Base-by-base conservation (phyloP, 2,113 vertebrate genomes). In the Heterocephalus glaber region DNA sequence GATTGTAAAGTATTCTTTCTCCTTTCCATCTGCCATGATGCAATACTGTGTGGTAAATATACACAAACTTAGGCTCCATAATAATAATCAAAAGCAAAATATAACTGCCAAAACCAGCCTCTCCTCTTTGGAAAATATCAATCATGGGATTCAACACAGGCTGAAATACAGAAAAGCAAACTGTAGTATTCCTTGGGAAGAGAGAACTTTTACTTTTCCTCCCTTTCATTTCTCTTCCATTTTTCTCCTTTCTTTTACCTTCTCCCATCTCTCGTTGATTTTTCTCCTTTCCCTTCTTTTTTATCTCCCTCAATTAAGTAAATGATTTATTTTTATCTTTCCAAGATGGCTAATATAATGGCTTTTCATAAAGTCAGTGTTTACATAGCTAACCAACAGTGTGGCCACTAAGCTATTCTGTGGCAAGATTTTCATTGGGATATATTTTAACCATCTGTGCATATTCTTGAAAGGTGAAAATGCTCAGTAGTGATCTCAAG, bases 401-500 rank as follows among this genome's bases (percentile, higher is more conserved):
- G 79, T 86, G 91, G 95, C 89, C 94, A 95, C 95, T 96, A 97
- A 94, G 95, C 82, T 96, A 92, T 92, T 96, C 98, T 98, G 98
- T 97, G 98, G 98, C 97, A 98, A 97, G 96, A 96, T 98, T 98
- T 98, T 97, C 98, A 98, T 97, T 98, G 98, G 98, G 98, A 98
- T 98, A 98, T 98, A 98, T 98, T 98, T 97, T 98, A 98, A 98
- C 94, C 97, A 98, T 98, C 98, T 98, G 97, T 98, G 97, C 97
- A 98, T 98, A 98, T 98, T 98, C 97, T 98, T 95, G 97, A 98
- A 98, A 99, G 98, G 98, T 99, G 98, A 98, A 99, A 98, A 98
- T 98, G 98, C 99, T 98, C 98, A 98, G 98, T 98, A 98, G 98
- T 96, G 98, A 98, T 98, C 96, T 98, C 98, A 98, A 97, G 97